Evolutionary conservation across 2,797 vertebrate genomes (phyloP).

Genomic region (Galagoides demidoff): DNA sequence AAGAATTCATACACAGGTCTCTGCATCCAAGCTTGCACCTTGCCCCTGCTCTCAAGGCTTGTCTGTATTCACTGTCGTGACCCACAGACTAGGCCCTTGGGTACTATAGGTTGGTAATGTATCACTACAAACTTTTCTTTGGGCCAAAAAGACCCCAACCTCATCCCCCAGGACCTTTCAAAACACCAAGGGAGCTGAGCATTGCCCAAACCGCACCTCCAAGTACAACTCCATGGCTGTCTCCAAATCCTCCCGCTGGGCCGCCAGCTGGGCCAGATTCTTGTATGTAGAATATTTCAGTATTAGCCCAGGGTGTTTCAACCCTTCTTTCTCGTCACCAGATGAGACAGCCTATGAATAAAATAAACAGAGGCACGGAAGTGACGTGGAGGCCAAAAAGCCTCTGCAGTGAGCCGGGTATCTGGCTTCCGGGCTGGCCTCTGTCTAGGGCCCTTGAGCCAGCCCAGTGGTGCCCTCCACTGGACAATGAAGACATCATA

Average conservation of each 20-base stretch:
- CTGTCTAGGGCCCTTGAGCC: neutral
- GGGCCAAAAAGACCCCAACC: neutral
- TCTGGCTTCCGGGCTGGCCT: neutral
- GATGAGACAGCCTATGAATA: constrained; percentile 92
- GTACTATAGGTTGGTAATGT: neutral
- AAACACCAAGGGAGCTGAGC: neutral
- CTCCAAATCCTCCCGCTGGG: constrained; percentile 92
- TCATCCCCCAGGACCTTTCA: neutral
- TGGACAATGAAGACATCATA: neutral
- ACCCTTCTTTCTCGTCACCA: constrained; percentile 95
- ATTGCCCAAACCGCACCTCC: constrained; percentile 86
- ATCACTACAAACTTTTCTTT: neutral
- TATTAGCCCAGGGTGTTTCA: constrained; percentile 97
- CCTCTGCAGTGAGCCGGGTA: neutral
- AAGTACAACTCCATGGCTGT: constrained; percentile 98
- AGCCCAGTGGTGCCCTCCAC: neutral
- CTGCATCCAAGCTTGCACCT: neutral
- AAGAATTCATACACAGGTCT: neutral
- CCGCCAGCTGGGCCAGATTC: constrained; percentile 95
- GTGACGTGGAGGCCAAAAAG: neutral
- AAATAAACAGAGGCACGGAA: neutral
- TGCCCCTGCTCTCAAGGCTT: neutral
- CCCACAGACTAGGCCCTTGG: neutral
- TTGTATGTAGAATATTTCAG: constrained; percentile 99
- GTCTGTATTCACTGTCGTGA: neutral